Base-by-base conservation (phyloP, 2,888 invertebrate species). In the Pyrrhia umbra region DNA sequence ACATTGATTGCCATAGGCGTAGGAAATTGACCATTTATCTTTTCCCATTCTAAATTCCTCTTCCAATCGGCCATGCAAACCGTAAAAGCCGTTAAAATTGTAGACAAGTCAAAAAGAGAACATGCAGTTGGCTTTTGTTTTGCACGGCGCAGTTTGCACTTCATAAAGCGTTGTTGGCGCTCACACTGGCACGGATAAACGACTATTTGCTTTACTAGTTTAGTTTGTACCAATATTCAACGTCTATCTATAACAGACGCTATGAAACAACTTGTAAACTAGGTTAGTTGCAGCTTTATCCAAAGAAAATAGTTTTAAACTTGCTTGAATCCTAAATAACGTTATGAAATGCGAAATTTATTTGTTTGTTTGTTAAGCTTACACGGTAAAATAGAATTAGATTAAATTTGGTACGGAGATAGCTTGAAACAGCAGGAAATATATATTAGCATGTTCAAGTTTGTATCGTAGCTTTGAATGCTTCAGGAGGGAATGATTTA, bases 121-220 rank as follows among this genome's bases (percentile, higher is more conserved):
- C 37, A 30, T 42, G 37, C 27, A 46, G 46, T 52, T 58, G 52
- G 56, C 47, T 47, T 63, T 74, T 64, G 52, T 67, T 47, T 13
- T 42, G 1, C 10, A 16, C 39, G 18, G 15, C 39, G 25, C 27
- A 52, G 59, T 77, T 70, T 21, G 43, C 52, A 70, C 40, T 62
- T 56, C 70, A 73, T 73, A 64, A 67, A 70, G 20, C 30, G 20
- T 43, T 61, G 51, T 57, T 30, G 40, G 55, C 50, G 45, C 45
- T 34, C 16, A 16, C n/a, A 18, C 13, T 30, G 39, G 54, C 21
- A 20, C 43, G 34, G 25, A 18, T 34, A 50, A 23, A 16, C 8
- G 18, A 27, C 27, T 20, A 57, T 70, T 74, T 61, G 40, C 23
- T 77, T 43, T 8, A 57, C 21, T 20, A 49, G 10, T 59, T n/a